Base-by-base conservation (phyloP, 1,140 invertebrate species). In the Temnothorax curvispinosus region DNA sequence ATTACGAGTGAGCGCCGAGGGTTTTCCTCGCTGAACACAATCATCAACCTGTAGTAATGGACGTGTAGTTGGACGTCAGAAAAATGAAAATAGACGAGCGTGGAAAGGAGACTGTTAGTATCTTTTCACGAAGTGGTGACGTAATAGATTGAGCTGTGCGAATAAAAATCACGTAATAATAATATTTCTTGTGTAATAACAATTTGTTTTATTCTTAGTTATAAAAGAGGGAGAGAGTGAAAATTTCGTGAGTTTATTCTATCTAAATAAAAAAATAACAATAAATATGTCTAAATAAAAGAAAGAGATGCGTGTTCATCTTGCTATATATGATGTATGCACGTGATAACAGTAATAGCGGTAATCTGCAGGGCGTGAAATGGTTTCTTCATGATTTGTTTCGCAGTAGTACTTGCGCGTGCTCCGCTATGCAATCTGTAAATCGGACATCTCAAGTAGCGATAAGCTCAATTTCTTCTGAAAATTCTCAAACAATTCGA, bases 41-140 rank as follows among this genome's bases (percentile, higher is more conserved):
- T 80, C 44, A n/a, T 52, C 62, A 27, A 64, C 38, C 9, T 38
- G 27, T 15, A 47, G 9, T 21, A 62, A 50, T 60, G 21, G 9
- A 35, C n/a, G 21, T 38, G n/a, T 35, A 52, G 32, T 21, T 80
- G 41, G 35, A 52, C 9, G 62, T 27, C 44, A 38, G 32, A 52
- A 69, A 80, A 80, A 32, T 67, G 76, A 38, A 80, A 80, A 80
- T 41, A 67, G 15, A 80, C n/a, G 58, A 78, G 27, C 5, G 21
- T 21, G 58, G 9, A 56, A 15, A 77, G 27, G 11, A 41, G 18
- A 67, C n/a, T 69, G 15, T 67, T 21, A 65, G 35, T 8, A 67
- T 78, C 13, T 9, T n/a, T 38, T n/a, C 44, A 27, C 18, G 6
- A 32, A 77, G 15, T 64, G 27, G 38, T 35, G 74, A 77, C 41